phyloP scores from a whole-genome alignment of 2,888 invertebrate species.

The Drosophila stalkeri region DNA sequence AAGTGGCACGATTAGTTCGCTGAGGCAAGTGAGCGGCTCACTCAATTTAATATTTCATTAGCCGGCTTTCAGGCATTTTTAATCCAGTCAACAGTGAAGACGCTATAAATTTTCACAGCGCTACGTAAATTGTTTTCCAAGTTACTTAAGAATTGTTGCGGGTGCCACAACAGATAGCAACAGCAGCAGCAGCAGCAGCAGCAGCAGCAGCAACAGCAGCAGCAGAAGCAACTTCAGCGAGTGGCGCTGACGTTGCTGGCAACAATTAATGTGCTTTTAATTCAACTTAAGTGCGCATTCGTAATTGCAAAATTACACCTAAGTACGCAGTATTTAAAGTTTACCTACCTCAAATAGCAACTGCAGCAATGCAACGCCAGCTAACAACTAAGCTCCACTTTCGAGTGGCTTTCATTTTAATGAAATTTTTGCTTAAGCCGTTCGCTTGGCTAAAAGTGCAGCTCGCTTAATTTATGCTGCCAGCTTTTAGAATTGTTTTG shows the following conservation, averaged over 20 bases:
- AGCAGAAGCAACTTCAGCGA: conserved; percentile 5
- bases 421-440: conserved; percentile 51
- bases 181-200: not conserved
- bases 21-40: conserved; percentile 39
- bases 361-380: conserved; percentile 28
- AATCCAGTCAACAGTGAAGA: conserved; percentile 45
- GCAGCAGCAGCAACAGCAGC: conserved; percentile 6
- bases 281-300: conserved; percentile 77
- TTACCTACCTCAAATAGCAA: conserved; percentile 39
- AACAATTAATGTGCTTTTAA: conserved; percentile 78
- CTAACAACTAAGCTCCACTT: conserved; percentile 22
- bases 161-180: conserved; percentile 50
- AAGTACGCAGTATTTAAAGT: conserved; percentile 54
- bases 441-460: conserved; percentile 15
- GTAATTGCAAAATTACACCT: conserved; percentile 72
- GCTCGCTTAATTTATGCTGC: conserved; percentile 65
- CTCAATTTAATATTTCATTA: conserved; percentile 74
- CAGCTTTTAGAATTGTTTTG: conserved; percentile 46
- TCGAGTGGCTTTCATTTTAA: conserved; percentile 62
- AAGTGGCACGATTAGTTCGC: conserved; percentile 40
- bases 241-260: conserved; percentile 32
- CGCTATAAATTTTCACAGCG: conserved; percentile 49
- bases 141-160: conserved; percentile 61
- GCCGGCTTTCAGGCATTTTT: conserved; percentile 59
- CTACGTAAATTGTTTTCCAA: conserved; percentile 69